Conservation (phyloP, 30 jellyfish, hydroid and myxozoan species). For the Turritopsis dohrnii region DNA sequence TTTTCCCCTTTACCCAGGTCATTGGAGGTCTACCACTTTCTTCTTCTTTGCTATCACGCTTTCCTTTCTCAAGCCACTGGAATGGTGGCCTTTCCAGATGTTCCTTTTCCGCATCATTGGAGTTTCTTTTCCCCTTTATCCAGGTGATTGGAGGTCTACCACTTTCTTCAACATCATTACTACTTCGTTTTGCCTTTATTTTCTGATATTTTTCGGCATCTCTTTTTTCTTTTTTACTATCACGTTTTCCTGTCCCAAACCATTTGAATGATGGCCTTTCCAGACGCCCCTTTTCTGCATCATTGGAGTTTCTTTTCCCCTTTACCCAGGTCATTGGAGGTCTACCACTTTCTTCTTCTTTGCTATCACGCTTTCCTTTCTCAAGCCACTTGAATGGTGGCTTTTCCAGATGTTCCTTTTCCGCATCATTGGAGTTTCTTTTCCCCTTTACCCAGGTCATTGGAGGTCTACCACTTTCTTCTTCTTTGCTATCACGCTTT, state of each 20-base stretch:
- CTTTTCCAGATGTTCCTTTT: not conserved
- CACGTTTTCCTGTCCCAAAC: not conserved
- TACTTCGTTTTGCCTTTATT: not conserved
- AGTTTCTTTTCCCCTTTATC: not conserved
- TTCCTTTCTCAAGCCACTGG: not conserved
- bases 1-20: not conserved
- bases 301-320: not conserved
- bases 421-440: not conserved
- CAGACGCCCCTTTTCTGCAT: not conserved
- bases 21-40: not conserved
- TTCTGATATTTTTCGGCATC: not conserved
- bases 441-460: not conserved
- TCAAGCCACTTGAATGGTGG: not conserved
- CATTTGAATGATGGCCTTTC: not conserved
- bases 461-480: not conserved
- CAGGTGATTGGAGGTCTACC: not conserved
- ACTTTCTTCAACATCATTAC: not conserved
- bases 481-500: not conserved
- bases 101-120: not conserved
- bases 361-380: not conserved
- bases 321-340: not conserved
- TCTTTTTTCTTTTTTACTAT: not conserved
- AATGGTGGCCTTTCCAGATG: not conserved
- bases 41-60: not conserved
- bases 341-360: not conserved